Conservation (phyloP, 1,140 invertebrate species). For the Paracyclopina nana region DNA sequence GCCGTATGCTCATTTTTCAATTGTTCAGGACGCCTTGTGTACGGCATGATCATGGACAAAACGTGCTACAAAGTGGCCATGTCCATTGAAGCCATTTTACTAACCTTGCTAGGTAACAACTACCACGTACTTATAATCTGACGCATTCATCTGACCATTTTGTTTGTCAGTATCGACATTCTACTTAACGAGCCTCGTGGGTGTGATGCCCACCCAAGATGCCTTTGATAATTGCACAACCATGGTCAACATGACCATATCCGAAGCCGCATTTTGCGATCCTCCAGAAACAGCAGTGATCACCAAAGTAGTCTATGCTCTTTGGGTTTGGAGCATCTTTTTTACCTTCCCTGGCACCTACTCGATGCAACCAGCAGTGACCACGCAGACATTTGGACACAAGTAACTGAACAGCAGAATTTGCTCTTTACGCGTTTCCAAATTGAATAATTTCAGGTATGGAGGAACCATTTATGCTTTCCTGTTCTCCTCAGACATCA, state of each 20-base stretch:
- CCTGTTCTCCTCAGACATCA: slow-evolving; percentile 19
- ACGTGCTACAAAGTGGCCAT: slow-evolving; percentile 23
- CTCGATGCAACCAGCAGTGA: slow-evolving; percentile 20
- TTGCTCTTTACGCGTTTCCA: too few relatives aligned
- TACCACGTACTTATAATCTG: background rate
- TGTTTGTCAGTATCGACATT: background rate
- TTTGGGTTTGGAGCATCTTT: slow-evolving; percentile 20
- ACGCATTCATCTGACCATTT: background rate
- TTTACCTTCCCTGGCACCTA: slow-evolving; percentile 21
- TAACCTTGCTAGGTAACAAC: background rate
- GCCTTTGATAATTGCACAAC: too few relatives aligned
- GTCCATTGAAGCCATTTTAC: slow-evolving; percentile 6
- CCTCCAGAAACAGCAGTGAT: background rate
- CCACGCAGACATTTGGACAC: slow-evolving; percentile 20
- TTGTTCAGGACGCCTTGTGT: slow-evolving; percentile 26
- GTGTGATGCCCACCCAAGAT: too few relatives aligned
- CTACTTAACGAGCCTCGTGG: background rate
- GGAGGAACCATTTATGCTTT: slow-evolving; percentile 20
- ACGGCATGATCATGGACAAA: slow-evolving; percentile 27
- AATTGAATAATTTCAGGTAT: slow-evolving; percentile 13
- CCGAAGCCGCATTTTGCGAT: too few relatives aligned
- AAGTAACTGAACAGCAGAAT: too few relatives aligned
- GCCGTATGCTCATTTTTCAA: slow-evolving; percentile 28
- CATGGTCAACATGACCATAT: too few relatives aligned
- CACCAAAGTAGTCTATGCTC: slow-evolving; percentile 15